Percentiles rank a stretch among this genome's conserved stretches.
Conservation (phyloP, 2,797 vertebrate genomes). For the Chelmon rostratus region DNA sequence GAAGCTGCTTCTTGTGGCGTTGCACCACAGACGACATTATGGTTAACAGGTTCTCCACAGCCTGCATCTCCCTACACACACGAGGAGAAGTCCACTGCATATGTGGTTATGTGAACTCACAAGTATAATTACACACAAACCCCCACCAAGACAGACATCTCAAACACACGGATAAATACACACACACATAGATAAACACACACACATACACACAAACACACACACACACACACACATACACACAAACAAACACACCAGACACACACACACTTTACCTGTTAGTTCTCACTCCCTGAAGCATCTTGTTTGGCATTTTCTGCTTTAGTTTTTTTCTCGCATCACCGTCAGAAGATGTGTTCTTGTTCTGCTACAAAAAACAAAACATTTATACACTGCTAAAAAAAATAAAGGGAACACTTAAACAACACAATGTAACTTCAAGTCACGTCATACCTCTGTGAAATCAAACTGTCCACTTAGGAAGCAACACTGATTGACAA, state of each 20-base stretch:
- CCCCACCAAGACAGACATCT: background rate
- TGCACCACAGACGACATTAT: slow-evolving; percentile 77
- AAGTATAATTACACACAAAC: slow-evolving; percentile 1
- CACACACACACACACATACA: background rate
- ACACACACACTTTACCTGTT: slow-evolving; percentile 52
- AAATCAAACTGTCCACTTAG: too few relatives aligned
- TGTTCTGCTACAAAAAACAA: slow-evolving; percentile 46
- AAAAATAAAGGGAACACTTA: too few relatives aligned
- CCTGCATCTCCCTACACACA: slow-evolving; percentile 68
- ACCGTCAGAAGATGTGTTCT: slow-evolving; percentile 14
- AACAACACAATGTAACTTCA: too few relatives aligned
- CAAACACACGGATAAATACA: background rate
- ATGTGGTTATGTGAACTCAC: background rate
- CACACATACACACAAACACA: background rate
- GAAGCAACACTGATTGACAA: too few relatives aligned
- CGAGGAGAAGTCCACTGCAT: background rate
- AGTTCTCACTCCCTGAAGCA: slow-evolving; percentile 45
- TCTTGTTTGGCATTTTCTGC: slow-evolving; percentile 46
- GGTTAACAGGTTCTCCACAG: slow-evolving; percentile 75
- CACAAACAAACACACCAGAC: too few relatives aligned
- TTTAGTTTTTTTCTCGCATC: slow-evolving; percentile 53
- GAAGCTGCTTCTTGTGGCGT: slow-evolving; percentile 73
- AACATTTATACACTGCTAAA: too few relatives aligned
- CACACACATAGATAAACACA: background rate
- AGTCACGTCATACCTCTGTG: too few relatives aligned